phyloP scores from a whole-genome alignment of 2,113 vertebrate genomes.

The Nestor notabilis region DNA sequence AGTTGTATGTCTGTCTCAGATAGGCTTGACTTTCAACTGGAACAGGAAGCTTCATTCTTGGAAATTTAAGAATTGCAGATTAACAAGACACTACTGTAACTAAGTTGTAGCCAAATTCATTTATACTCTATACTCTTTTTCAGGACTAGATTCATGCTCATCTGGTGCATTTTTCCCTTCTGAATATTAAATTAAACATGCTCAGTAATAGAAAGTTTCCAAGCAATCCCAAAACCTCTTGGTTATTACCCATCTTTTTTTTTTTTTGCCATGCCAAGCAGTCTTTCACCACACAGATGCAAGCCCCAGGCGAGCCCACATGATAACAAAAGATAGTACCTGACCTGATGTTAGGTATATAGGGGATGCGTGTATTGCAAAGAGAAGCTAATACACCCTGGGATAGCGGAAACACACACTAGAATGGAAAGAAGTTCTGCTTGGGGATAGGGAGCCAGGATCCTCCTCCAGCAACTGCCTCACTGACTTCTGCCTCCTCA shows the following conservation, averaged over 20 bases:
- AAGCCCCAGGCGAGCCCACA: conserved; percentile 76
- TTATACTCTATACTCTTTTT: background rate
- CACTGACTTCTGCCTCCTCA: conserved; percentile 83
- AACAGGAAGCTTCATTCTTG: background rate
- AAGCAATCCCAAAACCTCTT: conserved; percentile 72
- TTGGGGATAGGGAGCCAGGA: conserved; percentile 74
- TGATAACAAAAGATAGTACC: conserved; percentile 74
- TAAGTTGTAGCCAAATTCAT: background rate
- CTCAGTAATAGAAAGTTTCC: conserved; percentile 83
- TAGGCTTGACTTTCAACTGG: background rate
- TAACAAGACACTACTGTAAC: background rate
- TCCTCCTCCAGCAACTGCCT: conserved; percentile 82
- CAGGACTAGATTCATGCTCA: background rate
- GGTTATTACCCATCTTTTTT: background rate
- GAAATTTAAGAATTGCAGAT: background rate
- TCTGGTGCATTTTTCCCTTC: conserved; percentile 49
- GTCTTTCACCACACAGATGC: conserved; percentile 76
- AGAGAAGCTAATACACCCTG: conserved; percentile 73
- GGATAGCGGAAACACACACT: conserved; percentile 77
- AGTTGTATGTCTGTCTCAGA: background rate
- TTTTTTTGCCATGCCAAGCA: conserved; percentile 79
- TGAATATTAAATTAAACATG: conserved; percentile 76
- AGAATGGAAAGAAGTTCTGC: conserved; percentile 76
- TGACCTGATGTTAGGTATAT: conserved; percentile 75
- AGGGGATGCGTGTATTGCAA: conserved; percentile 70